Evolutionary conservation across 2,797 vertebrate genomes (phyloP), one percentile per base, ranked within the genome.

Genomic region (Fundulus diaphanus): DNA sequence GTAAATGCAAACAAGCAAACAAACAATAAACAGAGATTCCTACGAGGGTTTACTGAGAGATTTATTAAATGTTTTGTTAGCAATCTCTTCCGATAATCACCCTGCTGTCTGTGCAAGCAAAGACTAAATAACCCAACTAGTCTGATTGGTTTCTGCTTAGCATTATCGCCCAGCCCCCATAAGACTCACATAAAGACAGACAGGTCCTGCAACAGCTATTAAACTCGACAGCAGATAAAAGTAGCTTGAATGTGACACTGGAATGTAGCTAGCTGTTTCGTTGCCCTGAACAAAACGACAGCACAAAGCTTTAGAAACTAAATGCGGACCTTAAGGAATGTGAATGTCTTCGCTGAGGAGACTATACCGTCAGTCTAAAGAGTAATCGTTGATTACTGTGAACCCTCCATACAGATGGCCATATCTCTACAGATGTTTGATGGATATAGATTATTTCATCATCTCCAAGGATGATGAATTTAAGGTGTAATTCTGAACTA

Each of bases 41-140:
- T 27, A 15, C 5, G 44, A 42, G 7, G 22, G 3, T 18, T 13
- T 74, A 29, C 2, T 9, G 27, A 15, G 70, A 82, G 70, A 76
- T 42, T 74, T 72, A 69, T 74, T 79, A 75, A 75, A 73, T n/a
- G 27, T 31, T 61, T 49, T 33, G 57, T 84, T 65, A 76, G 35
- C 37, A 72, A n/a, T 70, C 68, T 73, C 70, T 7, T n/a, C 18
- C 22, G 46, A 65, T 33, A 54, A 80, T 48, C 65, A 80, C 56
- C 61, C 8, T 33, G 67, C 66, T 75, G 70, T 72, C 81, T 68
- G 67, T 79, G 67, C 3, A 31, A 73, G 61, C 6, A 57, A 54
- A 81, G 24, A 82, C 82, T 80, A 69, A 82, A 84, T 88, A 90
- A 90, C 88, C 83, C 78, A 90, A 85, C 80, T 37, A 48, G 74